Evolutionary conservation across 2,113 vertebrate species (phyloP).

Genomic region (Merops nubicus): DNA sequence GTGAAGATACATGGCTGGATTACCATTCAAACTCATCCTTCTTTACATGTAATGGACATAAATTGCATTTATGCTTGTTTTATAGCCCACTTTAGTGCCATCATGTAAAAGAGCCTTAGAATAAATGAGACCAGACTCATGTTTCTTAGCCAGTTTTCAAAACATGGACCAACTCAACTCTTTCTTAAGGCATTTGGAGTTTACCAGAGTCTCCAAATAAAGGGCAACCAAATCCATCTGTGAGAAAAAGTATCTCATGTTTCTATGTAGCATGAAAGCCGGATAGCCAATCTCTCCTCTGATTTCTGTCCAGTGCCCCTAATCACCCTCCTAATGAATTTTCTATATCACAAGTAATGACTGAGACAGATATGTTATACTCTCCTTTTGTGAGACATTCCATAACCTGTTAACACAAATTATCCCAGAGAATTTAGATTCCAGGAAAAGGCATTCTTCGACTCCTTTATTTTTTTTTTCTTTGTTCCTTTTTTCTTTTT

Average conservation of each 20-base stretch:
- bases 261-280: neutral
- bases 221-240: neutral
- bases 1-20: neutral
- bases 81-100: conserved; percentile 23
- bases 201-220: neutral
- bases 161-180: neutral
- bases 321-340: neutral
- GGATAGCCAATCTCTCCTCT: neutral
- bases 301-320: neutral
- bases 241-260: neutral
- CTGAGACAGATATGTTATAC: neutral
- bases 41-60: conserved; percentile 41
- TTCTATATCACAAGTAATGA: neutral
- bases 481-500: neutral
- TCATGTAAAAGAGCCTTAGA: neutral
- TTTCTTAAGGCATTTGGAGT: neutral
- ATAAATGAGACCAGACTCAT: conserved; percentile 10
- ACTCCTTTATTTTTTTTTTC: neutral
- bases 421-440: conserved; percentile 3
- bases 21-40: neutral
- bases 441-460: neutral
- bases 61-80: conserved; percentile 49
- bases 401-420: neutral
- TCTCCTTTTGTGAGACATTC: neutral
- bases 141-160: conserved; percentile 20